Evolutionary conservation across 2,797 vertebrate genomes (phyloP).

Genomic region (Halcyon leucocephala): DNA sequence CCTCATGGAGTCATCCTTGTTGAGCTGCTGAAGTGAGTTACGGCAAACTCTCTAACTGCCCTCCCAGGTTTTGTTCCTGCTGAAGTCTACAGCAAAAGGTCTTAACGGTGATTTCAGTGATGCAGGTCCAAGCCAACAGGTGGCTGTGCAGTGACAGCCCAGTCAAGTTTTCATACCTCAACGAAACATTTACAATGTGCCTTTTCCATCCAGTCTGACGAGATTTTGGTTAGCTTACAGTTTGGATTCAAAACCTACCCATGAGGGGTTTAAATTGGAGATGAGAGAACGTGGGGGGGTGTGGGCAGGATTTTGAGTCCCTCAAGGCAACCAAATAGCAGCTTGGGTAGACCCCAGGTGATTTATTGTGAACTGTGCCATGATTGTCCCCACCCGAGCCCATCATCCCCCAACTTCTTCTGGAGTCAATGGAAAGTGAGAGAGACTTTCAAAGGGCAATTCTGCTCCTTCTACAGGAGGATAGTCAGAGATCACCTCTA

Average conservation of each 20-base stretch:
- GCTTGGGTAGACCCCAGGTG: background rate
- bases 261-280: fast-evolving
- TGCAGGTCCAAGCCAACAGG: background rate
- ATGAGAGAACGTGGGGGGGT: fast-evolving
- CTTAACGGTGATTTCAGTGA: background rate
- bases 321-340: background rate
- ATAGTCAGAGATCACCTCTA: background rate
- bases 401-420: background rate
- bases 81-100: background rate
- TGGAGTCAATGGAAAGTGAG: background rate
- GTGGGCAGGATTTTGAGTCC: background rate
- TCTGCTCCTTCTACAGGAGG: background rate
- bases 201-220: background rate
- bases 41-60: background rate
- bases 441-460: background rate
- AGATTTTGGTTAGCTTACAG: background rate
- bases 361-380: background rate
- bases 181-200: background rate
- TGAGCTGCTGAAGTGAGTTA: background rate
- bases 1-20: fast-evolving
- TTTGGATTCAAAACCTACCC: background rate
- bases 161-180: background rate
- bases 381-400: background rate
- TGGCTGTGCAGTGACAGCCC: fast-evolving
- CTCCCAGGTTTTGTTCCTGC: fast-evolving